Base-by-base conservation (phyloP, 2,888 invertebrate genomes). In the Dryomyza anilis region DNA sequence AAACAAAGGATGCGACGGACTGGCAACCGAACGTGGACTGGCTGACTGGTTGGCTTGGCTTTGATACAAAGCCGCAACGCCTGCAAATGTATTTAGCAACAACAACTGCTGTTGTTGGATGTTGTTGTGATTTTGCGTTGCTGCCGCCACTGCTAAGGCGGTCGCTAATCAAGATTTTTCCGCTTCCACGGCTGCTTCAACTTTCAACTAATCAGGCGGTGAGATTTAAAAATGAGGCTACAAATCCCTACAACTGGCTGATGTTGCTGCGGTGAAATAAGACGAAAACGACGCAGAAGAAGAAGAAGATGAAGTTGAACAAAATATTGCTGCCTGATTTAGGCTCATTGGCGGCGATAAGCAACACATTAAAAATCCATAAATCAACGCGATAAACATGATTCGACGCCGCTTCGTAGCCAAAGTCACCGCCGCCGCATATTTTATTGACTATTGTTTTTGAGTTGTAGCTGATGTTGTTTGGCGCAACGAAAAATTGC, bases 301-400 rank as follows among this genome's bases (percentile, higher is more conserved):
- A 16, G 39, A 7, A 45, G 19, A 43, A 27, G 14, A 57, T 25
- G 14, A 21, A 39, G 39, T 25, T 10, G 33, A 36, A 36, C 36
- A 16, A 29, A 23, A 25, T 23, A n/a, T 67, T 63, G 65, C 25
- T 66, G 59, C 65, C 73, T 79, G 78, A 78, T 77, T 79, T 76
- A 76, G 76, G 74, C 78, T 69, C 74, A 75, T 75, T 76, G 77
- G 73, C 78, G 82, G 81, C 79, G 82, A 82, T 83, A 81, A 81
- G 80, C 78, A 79, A 83, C 83, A 78, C 80, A 82, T 82, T 82
- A 82, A 83, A 82, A 83, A 80, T 78, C 80, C 81, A 82, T 82
- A 83, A 82, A 82, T 82, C 81, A 83, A 79, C 76, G 81, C 79
- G 82, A 82, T 82, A 82, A 82, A 80, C 82, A 82, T 82, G 83